Conservation (phyloP, 2,113 vertebrate species). For the Lepidothrix coronata region DNA sequence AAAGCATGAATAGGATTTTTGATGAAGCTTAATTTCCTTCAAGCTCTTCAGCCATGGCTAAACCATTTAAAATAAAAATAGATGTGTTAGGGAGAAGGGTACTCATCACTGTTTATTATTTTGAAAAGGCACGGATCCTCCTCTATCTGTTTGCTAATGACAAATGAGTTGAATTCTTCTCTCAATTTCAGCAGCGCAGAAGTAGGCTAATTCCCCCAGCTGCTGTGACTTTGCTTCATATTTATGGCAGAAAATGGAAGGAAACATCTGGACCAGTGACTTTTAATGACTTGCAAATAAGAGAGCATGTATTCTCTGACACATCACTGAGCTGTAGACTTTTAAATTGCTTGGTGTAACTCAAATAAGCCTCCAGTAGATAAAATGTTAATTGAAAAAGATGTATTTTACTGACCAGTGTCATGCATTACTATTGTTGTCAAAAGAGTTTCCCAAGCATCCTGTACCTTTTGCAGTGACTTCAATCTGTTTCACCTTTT, state of each 20-base stretch:
- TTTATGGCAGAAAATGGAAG: not conserved
- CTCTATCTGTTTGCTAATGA: slow-evolving; percentile 17
- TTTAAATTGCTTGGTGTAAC: slow-evolving; percentile 30
- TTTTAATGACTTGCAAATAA: slow-evolving; percentile 7
- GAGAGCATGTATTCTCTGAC: not conserved
- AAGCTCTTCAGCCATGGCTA: slow-evolving; percentile 56
- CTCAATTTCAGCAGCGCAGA: not conserved
- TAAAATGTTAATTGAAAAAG: slow-evolving; percentile 64
- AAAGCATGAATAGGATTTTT: slow-evolving; percentile 65
- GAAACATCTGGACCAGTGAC: not conserved
- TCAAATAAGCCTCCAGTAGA: slow-evolving; percentile 43
- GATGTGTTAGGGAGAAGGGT: slow-evolving; percentile 11
- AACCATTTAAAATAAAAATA: slow-evolving; percentile 73
- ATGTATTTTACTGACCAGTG: slow-evolving; percentile 37
- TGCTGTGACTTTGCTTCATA: not conserved
- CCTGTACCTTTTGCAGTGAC: not conserved
- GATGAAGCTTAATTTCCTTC: slow-evolving; percentile 71
- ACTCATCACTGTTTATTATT: slow-evolving; percentile 65
- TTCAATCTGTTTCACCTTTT: not conserved
- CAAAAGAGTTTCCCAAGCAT: not conserved
- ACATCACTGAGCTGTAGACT: not conserved
- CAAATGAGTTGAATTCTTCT: slow-evolving; percentile 32
- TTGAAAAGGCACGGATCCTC: not conserved
- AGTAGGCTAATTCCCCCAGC: not conserved
- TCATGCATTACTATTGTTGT: not conserved